phyloP scores from a whole-genome alignment of 2,888 invertebrate genomes.

The Lasiommata megera region DNA sequence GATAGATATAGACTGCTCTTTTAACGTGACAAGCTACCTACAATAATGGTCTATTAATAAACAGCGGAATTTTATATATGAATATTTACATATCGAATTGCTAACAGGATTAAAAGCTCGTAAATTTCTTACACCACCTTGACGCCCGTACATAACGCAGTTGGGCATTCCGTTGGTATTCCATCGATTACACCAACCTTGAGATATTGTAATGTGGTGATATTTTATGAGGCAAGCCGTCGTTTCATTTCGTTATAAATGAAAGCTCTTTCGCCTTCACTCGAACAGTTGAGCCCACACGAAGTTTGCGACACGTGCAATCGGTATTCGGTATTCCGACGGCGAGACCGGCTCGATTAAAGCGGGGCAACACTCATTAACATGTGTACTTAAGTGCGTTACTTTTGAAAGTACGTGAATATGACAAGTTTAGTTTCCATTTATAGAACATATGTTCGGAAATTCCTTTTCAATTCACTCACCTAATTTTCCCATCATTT shows the following conservation, averaged over 20 bases:
- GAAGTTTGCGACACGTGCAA: slow-evolving; percentile 31
- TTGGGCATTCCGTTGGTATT: neutral
- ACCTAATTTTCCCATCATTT: slow-evolving; percentile 85
- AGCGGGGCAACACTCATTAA: slow-evolving; percentile 14
- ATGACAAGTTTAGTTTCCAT: neutral
- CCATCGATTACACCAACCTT: neutral
- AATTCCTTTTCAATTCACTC: slow-evolving; percentile 42
- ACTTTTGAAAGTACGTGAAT: neutral
- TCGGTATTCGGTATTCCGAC: slow-evolving; percentile 27
- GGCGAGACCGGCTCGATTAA: slow-evolving; percentile 20
- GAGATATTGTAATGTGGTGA: slow-evolving; percentile 2
- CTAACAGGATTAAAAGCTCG: neutral
- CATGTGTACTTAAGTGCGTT: slow-evolving; percentile 10
- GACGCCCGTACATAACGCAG: neutral
- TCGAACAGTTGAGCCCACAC: slow-evolving; percentile 16
- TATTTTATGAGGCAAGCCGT: neutral
- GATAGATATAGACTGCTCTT: neutral
- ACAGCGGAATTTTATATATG: neutral
- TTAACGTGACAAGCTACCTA: neutral
- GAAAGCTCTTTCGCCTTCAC: slow-evolving; percentile 27
- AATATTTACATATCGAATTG: neutral
- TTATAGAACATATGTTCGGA: slow-evolving; percentile 50
- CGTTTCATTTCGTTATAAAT: slow-evolving; percentile 21
- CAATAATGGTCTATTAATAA: neutral
- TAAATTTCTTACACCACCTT: neutral